phyloP scores from a whole-genome alignment of 2,888 invertebrate species.

The Gasteruption jaculator region DNA sequence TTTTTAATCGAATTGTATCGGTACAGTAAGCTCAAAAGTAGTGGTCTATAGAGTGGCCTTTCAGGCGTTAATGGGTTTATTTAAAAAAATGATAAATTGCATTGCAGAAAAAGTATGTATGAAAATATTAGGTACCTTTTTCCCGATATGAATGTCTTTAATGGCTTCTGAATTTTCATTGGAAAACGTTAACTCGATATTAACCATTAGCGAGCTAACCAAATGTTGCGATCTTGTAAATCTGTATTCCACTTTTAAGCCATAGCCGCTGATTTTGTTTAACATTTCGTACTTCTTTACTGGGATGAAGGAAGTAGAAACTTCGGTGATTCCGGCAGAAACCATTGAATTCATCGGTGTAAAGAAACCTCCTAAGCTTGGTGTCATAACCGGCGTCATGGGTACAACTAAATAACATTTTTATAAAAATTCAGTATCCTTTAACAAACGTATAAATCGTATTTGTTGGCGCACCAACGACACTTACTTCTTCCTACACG shows the following conservation, averaged over 20 bases:
- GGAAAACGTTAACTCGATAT: slow-evolving; percentile 73
- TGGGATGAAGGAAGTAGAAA: slow-evolving; percentile 60
- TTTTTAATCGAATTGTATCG: no score
- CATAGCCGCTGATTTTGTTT: slow-evolving; percentile 68
- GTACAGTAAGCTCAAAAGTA: no score
- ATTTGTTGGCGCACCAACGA: no score
- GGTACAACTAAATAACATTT: slow-evolving; percentile 54
- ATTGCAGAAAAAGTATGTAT: slow-evolving; percentile 2
- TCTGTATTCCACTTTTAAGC: slow-evolving; percentile 62
- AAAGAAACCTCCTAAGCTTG: slow-evolving; percentile 74
- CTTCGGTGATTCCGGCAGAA: slow-evolving; percentile 49
- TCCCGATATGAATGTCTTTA: slow-evolving; percentile 65
- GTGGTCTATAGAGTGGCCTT: no score
- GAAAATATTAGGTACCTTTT: slow-evolving; percentile 58
- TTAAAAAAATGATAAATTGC: slow-evolving; percentile 1
- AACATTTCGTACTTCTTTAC: slow-evolving; percentile 62
- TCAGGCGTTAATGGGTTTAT: neutral
- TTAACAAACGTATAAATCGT: slow-evolving; percentile 1
- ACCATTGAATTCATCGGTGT: slow-evolving; percentile 56
- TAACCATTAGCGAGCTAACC: slow-evolving; percentile 76
- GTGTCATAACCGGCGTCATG: slow-evolving; percentile 73
- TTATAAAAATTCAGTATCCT: slow-evolving; percentile 4
- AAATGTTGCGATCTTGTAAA: slow-evolving; percentile 79
- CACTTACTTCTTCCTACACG: no score
- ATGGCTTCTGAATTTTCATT: slow-evolving; percentile 68